Percentiles rank a stretch among this genome's conserved stretches.
Evolutionary conservation across 2,888 invertebrate genomes (phyloP).

Genomic region (Pollenia labialis): DNA sequence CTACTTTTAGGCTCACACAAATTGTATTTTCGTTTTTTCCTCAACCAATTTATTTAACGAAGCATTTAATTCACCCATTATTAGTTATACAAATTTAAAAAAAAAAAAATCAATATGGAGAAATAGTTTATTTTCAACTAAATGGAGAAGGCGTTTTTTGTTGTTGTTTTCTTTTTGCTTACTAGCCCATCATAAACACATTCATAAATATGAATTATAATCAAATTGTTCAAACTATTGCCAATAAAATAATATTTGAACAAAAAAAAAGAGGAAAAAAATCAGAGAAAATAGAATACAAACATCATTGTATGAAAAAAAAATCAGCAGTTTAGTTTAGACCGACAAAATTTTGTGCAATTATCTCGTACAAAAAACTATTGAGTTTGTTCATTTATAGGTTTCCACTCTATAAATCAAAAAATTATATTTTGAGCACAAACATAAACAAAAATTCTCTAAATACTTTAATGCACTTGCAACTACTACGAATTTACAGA

Average conservation of each 20-base stretch:
- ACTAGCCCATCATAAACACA: slow-evolving; percentile 56
- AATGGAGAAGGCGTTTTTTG: slow-evolving; percentile 30
- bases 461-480: slow-evolving; percentile 32
- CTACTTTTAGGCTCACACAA: slow-evolving; percentile 2
- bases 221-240: slow-evolving; percentile 48
- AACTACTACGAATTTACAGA: not conserved
- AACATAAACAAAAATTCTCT: slow-evolving; percentile 36
- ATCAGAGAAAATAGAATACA: not conserved
- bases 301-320: not conserved
- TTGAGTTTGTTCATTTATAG: slow-evolving; percentile 49
- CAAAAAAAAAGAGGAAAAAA: not conserved
- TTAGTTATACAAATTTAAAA: slow-evolving; percentile 7
- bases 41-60: slow-evolving; percentile 9
- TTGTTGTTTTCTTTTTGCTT: not conserved
- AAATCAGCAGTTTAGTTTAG: slow-evolving; percentile 29
- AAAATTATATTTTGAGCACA: slow-evolving; percentile 54
- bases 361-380: slow-evolving; percentile 54
- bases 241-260: slow-evolving; percentile 22
- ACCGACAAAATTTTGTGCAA: slow-evolving; percentile 44
- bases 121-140: slow-evolving; percentile 14
- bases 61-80: slow-evolving; percentile 45
- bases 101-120: slow-evolving; percentile 40
- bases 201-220: slow-evolving; percentile 59
- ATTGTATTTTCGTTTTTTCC: not conserved
- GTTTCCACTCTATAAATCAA: slow-evolving; percentile 66